Percentiles rank a stretch among this genome's conserved stretches.
These are phyloP conservation scores for Ceratosolen fusciceps DNA, from an alignment of 1,140 invertebrate species.

Conservation along the genomic window DNA sequence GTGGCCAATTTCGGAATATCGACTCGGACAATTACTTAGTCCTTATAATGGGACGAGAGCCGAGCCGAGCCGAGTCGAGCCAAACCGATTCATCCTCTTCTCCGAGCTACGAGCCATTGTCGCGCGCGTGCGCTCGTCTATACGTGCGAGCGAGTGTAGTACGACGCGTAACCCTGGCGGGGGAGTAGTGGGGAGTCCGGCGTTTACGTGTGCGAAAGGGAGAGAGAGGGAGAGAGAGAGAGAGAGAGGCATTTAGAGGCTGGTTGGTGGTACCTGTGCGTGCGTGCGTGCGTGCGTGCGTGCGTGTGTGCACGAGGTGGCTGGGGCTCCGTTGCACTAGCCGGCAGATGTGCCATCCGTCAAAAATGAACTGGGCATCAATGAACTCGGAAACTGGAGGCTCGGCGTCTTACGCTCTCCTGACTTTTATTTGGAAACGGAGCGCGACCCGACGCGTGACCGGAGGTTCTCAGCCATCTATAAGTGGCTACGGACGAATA, in stretches of 20 bases:
- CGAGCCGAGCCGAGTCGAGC: constrained; percentile 34
- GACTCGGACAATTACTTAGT: constrained; percentile 69
- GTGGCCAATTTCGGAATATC: constrained; percentile 59
- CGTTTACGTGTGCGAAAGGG: too few species aligned
- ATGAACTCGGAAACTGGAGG: constrained; percentile 65
- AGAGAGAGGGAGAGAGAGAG: too few species aligned
- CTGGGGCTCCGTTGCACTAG: too few species aligned
- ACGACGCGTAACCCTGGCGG: too few species aligned
- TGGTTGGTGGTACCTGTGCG: background rate
- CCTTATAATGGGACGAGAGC: constrained; percentile 62
- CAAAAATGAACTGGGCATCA: constrained; percentile 68
- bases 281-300: too few species aligned
- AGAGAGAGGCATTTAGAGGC: too few species aligned
- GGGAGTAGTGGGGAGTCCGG: too few species aligned
- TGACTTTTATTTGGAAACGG: constrained; percentile 59
- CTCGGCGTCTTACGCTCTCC: constrained; percentile 52
- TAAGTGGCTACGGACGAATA: background rate
- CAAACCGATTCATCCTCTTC: background rate
- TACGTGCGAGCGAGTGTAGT: too few species aligned
- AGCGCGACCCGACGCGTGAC: constrained; percentile 11
- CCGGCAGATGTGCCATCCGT: constrained; percentile 66
- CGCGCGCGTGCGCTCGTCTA: background rate
- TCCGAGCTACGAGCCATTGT: constrained; percentile 7
- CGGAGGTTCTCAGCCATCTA: constrained; percentile 21
- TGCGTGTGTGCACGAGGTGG: constrained; percentile 59